These are phyloP conservation scores for Origma solitaria DNA, from an alignment of 2,113 vertebrate species.

Conservation along the genomic window DNA sequence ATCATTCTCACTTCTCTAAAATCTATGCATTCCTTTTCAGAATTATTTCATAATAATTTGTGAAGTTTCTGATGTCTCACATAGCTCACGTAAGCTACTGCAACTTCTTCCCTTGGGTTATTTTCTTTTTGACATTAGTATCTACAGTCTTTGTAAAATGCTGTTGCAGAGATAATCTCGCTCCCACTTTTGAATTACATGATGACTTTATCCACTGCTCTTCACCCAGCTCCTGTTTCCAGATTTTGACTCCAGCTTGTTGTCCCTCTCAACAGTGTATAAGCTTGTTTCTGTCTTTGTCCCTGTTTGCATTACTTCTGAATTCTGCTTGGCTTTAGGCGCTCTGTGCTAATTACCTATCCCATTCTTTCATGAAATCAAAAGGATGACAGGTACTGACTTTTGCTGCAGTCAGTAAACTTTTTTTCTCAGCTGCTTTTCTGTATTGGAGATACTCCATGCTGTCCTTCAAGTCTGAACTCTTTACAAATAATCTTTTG, in stretches of 20 bases:
- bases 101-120: not conserved
- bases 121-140: not conserved
- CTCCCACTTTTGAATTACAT: not conserved
- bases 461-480: not conserved
- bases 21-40: not conserved
- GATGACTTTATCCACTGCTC: not conserved
- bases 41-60: not conserved
- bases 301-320: not conserved
- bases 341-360: not conserved
- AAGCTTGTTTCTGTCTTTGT: not conserved
- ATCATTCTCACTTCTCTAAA: not conserved
- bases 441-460: not conserved
- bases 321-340: not conserved
- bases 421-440: not conserved
- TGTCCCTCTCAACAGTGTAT: not conserved
- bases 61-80: not conserved
- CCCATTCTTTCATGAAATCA: not conserved
- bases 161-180: not conserved
- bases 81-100: not conserved
- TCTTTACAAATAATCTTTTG: not conserved
- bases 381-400: not conserved
- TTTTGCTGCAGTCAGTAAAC: not conserved
- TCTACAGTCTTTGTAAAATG: not conserved
- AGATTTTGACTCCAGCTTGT: not conserved
- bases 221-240: not conserved